A percentile compares a stretch with the other conserved stretches of the same genome.
Conservation (phyloP, 1,140 invertebrate genomes). For the Lasaia peninsularis region DNA sequence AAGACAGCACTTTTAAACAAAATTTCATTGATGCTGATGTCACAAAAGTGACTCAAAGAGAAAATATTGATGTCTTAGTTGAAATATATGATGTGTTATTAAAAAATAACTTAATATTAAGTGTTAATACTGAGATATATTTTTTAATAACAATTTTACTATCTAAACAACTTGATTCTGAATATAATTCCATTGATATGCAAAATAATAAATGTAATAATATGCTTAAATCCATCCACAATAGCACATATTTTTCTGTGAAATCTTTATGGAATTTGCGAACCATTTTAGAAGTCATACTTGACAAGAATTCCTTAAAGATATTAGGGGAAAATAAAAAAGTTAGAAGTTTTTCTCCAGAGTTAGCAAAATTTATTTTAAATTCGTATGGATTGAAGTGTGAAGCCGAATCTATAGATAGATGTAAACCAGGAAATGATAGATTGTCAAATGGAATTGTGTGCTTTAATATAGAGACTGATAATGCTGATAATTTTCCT, state of each 20-base stretch:
- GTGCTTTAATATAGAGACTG: constrained; percentile 82
- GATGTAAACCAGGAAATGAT: constrained; percentile 25
- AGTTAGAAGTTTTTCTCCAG: constrained; percentile 53
- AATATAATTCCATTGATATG: constrained; percentile 36
- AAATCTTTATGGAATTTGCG: constrained; percentile 59
- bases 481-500: constrained; percentile 90
- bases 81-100: constrained; percentile 62
- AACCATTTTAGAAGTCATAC: constrained; percentile 51
- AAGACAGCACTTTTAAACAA: constrained; percentile 33
- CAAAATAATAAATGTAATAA: constrained; percentile 34
- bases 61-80: constrained; percentile 56
- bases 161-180: constrained; percentile 56
- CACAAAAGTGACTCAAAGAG: constrained; percentile 44
- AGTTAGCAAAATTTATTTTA: constrained; percentile 61
- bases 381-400: constrained; percentile 58
- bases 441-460: constrained; percentile 52
- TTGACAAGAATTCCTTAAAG: constrained; percentile 65
- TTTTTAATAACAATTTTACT: constrained; percentile 67
- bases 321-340: constrained; percentile 64
- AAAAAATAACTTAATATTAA: constrained; percentile 65
- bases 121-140: constrained; percentile 64
- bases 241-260: constrained; percentile 68
- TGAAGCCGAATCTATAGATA: constrained; percentile 48
- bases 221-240: constrained; percentile 61
- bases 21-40: constrained; percentile 46